Conservation (phyloP, 2,888 invertebrate genomes). For the Euplexia lucipara region DNA sequence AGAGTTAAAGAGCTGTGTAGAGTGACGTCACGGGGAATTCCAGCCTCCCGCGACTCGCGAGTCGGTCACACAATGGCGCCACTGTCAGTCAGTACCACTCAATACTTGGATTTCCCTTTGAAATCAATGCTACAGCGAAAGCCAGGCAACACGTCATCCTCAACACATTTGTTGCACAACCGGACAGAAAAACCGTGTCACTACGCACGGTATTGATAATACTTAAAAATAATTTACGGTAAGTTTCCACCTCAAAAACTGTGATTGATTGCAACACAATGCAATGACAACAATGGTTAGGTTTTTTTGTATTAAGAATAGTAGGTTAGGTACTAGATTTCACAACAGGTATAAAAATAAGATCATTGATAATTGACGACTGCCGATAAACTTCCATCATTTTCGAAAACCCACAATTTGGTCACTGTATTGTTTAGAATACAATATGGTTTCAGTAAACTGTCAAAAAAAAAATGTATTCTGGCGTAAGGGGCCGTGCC, state of each 20-base stretch:
- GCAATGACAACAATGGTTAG: constrained; percentile 5
- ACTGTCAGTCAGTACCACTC: constrained; percentile 45
- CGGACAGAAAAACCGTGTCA: constrained; percentile 79
- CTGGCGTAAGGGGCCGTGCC: too few relatives aligned
- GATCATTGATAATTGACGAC: neutral
- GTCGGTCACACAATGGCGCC: constrained; percentile 54
- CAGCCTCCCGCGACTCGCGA: constrained; percentile 61
- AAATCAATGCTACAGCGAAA: constrained; percentile 79
- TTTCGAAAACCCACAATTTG: neutral
- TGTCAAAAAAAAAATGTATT: too few relatives aligned
- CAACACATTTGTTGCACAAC: constrained; percentile 83
- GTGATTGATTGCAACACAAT: constrained; percentile 34
- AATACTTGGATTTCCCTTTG: constrained; percentile 79
- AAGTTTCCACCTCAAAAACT: constrained; percentile 12
- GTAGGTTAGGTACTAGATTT: constrained; percentile 7
- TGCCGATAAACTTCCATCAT: too few relatives aligned
- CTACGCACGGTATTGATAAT: constrained; percentile 59
- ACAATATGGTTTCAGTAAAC: neutral
- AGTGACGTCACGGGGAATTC: constrained; percentile 77
- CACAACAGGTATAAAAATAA: neutral
- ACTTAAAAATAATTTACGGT: constrained; percentile 29
- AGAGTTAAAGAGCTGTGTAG: constrained; percentile 12
- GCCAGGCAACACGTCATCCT: constrained; percentile 81
- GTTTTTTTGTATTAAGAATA: neutral
- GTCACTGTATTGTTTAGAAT: neutral